Base-by-base conservation (phyloP, 2,113 vertebrate genomes). In the Empidonax alnorum region DNA sequence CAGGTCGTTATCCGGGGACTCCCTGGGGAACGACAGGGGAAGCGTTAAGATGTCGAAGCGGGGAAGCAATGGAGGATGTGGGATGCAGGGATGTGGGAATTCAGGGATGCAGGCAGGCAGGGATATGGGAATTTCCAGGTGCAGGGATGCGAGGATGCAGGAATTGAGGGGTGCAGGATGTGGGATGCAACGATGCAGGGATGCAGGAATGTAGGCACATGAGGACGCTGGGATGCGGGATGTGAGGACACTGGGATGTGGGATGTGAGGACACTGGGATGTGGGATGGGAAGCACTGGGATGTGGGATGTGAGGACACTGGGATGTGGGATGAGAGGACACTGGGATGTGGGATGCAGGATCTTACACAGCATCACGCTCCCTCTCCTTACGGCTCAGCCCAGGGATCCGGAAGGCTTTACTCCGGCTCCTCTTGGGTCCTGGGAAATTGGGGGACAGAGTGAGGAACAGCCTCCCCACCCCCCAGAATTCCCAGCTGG, bases 371-470 rank as follows among this genome's bases (percentile, higher is more conserved):
- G 98, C 97, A 61, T 98, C 97, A 0, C 98, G 97, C 55, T 99
- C 99, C 62, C 99, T 98, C 87, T 99, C 99, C 80, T 97, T 98
- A 23, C 98, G 98, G 95, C 98, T 98, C 66, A 99, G 78, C 6
- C 99, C 99, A 0, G 99, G 99, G 50, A 99, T 98, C 56, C 99
- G 98, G 94, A 99, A 99, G 24, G 99, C 98, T 97, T 99, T 99
- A 33, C 93, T 96, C 79, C 99, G 98, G 94, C 98, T 98, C 78
- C 99, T 98, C 88, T 99, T 99, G 74, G 98, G 97, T 13, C 98
- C 99, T 97, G 98, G 94, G 6, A 14, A n/a, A 19, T 3, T 4
- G 1, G 6, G 39, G 23, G 6, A 3, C 1, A 41, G 50, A 52
- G 67, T 3, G 10, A 61, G 84, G 74, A 63, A 5, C n/a, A 18